These are phyloP conservation scores for Philopotamus ludificatus DNA, from an alignment of 1,140 invertebrate species.

Conservation along the genomic window DNA sequence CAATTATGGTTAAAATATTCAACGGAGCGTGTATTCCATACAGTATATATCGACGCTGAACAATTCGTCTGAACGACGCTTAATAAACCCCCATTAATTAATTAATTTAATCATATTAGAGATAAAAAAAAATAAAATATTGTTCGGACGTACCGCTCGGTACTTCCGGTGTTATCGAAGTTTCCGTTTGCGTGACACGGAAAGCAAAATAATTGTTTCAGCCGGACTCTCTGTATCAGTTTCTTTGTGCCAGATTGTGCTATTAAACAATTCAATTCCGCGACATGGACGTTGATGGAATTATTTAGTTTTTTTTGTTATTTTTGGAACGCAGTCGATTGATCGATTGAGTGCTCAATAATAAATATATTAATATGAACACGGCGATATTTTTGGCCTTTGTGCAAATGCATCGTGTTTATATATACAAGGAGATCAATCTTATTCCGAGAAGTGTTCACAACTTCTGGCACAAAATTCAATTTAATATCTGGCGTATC, in stretches of 20 bases:
- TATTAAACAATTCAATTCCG: conserved; percentile 10
- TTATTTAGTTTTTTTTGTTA: too few relatives aligned
- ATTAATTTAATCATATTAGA: too few relatives aligned
- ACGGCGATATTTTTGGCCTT: too few relatives aligned
- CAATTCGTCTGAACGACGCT: too few relatives aligned
- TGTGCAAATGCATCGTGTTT: background rate
- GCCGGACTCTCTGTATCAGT: background rate
- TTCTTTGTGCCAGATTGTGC: conserved; percentile 14
- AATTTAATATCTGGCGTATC: conserved; percentile 21
- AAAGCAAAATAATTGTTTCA: conserved; percentile 23
- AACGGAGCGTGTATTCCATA: conserved; percentile 15
- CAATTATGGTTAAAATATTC: conserved; percentile 23
- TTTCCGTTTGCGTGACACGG: conserved; percentile 25
- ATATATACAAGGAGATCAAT: background rate
- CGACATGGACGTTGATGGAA: too few relatives aligned
- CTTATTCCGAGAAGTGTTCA: conserved; percentile 1
- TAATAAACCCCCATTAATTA: too few relatives aligned
- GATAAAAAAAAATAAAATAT: too few relatives aligned
- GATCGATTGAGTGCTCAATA: too few relatives aligned
- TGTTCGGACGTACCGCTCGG: too few relatives aligned
- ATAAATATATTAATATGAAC: background rate
- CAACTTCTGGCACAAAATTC: conserved; percentile 15
- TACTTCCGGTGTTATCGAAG: conserved; percentile 1
- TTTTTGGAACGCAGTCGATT: background rate
- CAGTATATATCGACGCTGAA: too few relatives aligned